Evolutionary conservation across 2,888 invertebrate genomes (phyloP).

Genomic region (Hyposoter dolosus): DNA sequence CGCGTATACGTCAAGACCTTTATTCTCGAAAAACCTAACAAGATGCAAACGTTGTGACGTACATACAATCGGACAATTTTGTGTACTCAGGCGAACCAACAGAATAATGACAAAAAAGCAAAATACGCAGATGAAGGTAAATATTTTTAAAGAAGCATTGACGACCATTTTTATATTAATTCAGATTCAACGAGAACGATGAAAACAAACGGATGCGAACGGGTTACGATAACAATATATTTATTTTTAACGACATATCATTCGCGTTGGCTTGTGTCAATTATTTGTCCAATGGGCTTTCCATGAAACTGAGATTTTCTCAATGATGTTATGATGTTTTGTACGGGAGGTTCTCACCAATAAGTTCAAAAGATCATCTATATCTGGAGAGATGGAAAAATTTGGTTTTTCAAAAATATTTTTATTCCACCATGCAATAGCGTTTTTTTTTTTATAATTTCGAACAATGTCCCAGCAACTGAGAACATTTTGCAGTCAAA

Average conservation of each 20-base stretch:
- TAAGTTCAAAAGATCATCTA: no score
- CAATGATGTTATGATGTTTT: constrained; percentile 36
- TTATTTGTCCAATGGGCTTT: not conserved
- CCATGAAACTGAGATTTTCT: constrained; percentile 13
- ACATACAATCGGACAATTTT: not conserved
- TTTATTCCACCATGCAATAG: no score
- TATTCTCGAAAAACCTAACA: constrained; percentile 1
- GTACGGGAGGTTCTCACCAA: not conserved
- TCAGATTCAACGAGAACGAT: not conserved
- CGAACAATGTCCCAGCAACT: no score
- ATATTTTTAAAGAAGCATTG: constrained; percentile 20
- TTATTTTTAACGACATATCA: constrained; percentile 1
- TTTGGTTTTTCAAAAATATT: no score
- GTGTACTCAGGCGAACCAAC: constrained; percentile 4
- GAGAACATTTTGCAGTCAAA: no score
- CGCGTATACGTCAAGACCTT: not conserved
- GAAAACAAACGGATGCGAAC: constrained; percentile 28
- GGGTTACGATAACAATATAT: not conserved
- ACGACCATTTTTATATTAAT: constrained; percentile 32
- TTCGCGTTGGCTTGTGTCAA: not conserved
- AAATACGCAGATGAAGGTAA: constrained; percentile 12
- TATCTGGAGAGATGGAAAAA: no score
- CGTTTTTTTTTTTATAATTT: no score
- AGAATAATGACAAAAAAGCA: not conserved
- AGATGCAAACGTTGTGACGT: constrained; percentile 1